Conservation (phyloP, 2,113 vertebrate genomes). For the Plestiodon gilberti region DNA sequence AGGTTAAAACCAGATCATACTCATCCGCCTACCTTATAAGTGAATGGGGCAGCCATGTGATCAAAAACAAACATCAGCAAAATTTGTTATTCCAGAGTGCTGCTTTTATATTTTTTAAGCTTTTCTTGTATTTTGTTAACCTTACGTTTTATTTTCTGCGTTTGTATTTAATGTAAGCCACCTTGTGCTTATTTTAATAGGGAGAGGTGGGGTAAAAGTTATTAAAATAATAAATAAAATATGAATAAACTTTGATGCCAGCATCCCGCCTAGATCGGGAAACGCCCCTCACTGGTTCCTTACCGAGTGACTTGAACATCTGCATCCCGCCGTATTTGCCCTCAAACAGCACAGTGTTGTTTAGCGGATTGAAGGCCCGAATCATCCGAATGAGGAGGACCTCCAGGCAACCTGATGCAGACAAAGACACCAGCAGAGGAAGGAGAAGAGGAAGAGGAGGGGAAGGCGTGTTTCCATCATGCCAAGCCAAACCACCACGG, state of each 20-base stretch:
- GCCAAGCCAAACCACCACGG: conserved; percentile 39
- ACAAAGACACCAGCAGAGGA: conserved; percentile 53
- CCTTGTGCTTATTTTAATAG: no score
- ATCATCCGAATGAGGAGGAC: conserved; percentile 91
- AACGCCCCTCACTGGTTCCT: conserved; percentile 14
- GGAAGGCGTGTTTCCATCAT: conserved; percentile 36
- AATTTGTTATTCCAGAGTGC: no score
- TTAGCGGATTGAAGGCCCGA: conserved; percentile 87
- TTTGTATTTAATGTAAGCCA: no score
- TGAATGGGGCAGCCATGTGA: no score
- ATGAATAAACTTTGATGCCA: neutral
- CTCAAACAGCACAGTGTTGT: conserved; percentile 89
- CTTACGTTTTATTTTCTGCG: no score
- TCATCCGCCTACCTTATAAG: no score
- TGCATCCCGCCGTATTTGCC: conserved; percentile 85
- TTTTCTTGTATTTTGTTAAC: no score
- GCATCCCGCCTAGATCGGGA: neutral
- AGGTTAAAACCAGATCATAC: no score
- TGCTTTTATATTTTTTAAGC: no score
- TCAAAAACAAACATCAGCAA: no score
- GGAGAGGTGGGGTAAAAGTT: no score
- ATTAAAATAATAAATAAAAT: neutral
- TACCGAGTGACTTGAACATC: conserved; percentile 90
- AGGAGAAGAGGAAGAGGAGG: conserved; percentile 28
- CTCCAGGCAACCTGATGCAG: conserved; percentile 85